Evolutionary conservation across 2,888 invertebrate species (phyloP), one percentile per base, ranked within the genome.

Genomic region (Cenopis cana): DNA sequence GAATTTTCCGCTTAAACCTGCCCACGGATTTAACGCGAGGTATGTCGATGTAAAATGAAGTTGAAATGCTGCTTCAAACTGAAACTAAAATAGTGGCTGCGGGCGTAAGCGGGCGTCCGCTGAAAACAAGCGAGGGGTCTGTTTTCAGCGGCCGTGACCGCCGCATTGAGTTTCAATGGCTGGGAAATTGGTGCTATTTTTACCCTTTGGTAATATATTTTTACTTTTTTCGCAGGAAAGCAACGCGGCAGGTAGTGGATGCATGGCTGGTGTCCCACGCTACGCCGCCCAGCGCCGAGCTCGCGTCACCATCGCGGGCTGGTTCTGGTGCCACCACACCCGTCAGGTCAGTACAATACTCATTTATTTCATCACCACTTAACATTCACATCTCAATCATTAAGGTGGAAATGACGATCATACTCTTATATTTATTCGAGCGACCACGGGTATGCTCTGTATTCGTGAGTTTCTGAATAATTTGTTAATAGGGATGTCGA

Each of bases 241-340:
- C 98, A 78, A 97, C 98, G 76, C 95, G 98, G 78, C 97, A 98
- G 85, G 97, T 98, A 85, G 98, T 98, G 80, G 98, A 98, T 89
- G 96, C 97, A 78, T 98, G 98, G 98, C 93, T 98, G 81, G 96
- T 98, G 76, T 96, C 97, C 10, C 98, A 98, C 89, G 97, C 97
- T 77, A 97, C 97, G 69, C 96, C 96, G 76, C 95, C 95, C 2
- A 95, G 95, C 71, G 95, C 94, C 29, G 94, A 89, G 87, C 93
- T 89, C 74, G 93, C 89, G 79, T 94, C 88, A 17, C 95, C 95
- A 72, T 95, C 97, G 68, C 94, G 95, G 73, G 95, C 96, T 50
- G 96, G 97, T 72, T 97, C 97, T 0, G 98, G 98, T 8, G 97
- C 98, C 67, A 98, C 98, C 75, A 98, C 98, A 69, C 99, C 98